Evolutionary conservation across 1,140 invertebrate species (phyloP).

Genomic region (Drosophila virilis): DNA sequence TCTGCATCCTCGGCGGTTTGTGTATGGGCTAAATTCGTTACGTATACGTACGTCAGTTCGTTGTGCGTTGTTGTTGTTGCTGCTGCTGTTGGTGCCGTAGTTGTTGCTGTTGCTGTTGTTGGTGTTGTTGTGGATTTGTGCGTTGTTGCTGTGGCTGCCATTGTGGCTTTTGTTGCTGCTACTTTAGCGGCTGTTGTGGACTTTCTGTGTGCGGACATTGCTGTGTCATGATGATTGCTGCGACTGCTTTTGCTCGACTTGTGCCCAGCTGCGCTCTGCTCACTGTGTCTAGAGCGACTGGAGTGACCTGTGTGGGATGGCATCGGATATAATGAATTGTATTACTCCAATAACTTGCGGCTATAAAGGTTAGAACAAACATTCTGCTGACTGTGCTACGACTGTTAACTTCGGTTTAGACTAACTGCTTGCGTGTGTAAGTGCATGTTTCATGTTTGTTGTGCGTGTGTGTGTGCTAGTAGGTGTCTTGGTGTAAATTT

Average conservation of each 20-base stretch:
- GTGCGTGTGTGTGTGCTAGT: constrained; percentile 7
- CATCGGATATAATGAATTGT: constrained; percentile 3
- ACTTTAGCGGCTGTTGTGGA: constrained; percentile 43
- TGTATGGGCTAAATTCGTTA: constrained; percentile 80
- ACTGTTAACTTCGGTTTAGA: constrained; percentile 30
- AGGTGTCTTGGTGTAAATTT: constrained; percentile 6
- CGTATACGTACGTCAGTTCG: constrained; percentile 84
- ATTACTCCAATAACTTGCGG: background rate
- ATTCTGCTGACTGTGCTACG: constrained; percentile 17
- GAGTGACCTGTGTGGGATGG: constrained; percentile 67
- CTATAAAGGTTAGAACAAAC: constrained; percentile 14
- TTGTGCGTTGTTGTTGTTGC: constrained; percentile 56
- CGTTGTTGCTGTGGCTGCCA: constrained; percentile 28
- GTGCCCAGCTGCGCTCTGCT: constrained; percentile 45
- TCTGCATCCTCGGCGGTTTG: constrained; percentile 62
- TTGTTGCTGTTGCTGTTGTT: constrained; percentile 31
- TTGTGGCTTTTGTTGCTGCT: constrained; percentile 33
- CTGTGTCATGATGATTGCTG: constrained; percentile 47
- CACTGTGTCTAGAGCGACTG: constrained; percentile 78
- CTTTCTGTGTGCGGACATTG: constrained; percentile 61
- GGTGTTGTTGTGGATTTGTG: constrained; percentile 47
- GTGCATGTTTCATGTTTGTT: constrained; percentile 2
- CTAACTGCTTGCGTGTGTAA: background rate
- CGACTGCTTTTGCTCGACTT: constrained; percentile 61
- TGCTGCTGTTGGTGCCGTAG: constrained; percentile 33